These are phyloP conservation scores for Procambarus clarkii DNA, from an alignment of 1,140 invertebrate species.

Conservation along the genomic window DNA sequence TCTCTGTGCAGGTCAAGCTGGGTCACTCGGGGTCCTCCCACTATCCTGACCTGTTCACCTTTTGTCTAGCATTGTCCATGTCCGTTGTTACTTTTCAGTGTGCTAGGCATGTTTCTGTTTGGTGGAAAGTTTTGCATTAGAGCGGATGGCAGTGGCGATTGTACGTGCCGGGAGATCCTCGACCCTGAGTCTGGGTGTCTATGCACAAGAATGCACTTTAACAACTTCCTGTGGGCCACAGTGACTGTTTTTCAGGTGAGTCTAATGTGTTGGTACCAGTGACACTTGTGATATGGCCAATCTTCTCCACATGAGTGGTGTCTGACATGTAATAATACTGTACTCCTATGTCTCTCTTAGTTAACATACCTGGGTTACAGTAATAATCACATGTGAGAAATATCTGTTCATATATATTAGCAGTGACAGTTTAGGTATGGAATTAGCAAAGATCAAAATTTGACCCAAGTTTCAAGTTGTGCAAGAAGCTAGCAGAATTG, in stretches of 20 bases:
- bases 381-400: not conserved
- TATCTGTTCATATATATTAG: not conserved
- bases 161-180: conserved; percentile 93
- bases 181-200: conserved; percentile 90
- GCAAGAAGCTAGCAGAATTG: not conserved
- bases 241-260: conserved; percentile 98
- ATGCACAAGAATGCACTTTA: conserved; percentile 97
- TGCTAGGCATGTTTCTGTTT: conserved; percentile 98
- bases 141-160: conserved; percentile 89
- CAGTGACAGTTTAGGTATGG: not conserved
- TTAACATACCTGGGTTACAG: not conserved
- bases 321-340: not conserved
- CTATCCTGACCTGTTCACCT: conserved; percentile 27
- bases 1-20: conserved; percentile 23
- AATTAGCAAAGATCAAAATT: not conserved
- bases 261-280: conserved; percentile 59
- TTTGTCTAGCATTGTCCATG: conserved; percentile 58
- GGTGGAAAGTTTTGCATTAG: conserved; percentile 99
- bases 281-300: not conserved
- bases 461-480: not conserved
- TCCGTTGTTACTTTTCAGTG: conserved; percentile 82
- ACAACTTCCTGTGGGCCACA: conserved; percentile 96
- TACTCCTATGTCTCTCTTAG: not conserved
- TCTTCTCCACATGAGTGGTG: not conserved
- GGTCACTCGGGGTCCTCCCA: conserved; percentile 18